Evolutionary conservation across 2,888 invertebrate genomes (phyloP).

Genomic region (Isotomurus palustris): DNA sequence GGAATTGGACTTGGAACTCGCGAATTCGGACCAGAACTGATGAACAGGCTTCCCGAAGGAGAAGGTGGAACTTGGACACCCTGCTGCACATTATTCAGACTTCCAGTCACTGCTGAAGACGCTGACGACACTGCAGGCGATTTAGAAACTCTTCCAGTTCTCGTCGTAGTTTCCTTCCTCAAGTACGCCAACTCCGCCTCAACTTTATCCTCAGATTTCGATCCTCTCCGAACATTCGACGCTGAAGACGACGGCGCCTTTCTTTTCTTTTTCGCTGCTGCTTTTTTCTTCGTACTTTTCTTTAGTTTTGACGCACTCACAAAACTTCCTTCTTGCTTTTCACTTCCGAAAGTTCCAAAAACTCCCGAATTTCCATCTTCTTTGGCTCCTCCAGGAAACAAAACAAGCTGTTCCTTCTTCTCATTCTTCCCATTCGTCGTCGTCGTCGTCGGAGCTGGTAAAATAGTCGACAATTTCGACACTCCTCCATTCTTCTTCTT

Average conservation of each 20-base stretch:
- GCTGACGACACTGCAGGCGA: constrained; percentile 16
- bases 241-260: neutral
- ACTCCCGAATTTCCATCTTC: neutral
- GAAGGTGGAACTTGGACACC: constrained; percentile 4
- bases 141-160: constrained; percentile 33
- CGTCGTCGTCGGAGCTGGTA: too few species aligned
- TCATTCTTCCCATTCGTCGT: too few species aligned
- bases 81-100: neutral
- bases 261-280: constrained; percentile 12
- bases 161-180: constrained; percentile 37
- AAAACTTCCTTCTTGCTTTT: too few species aligned
- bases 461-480: too few species aligned
- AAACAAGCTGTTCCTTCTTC: too few species aligned
- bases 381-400: too few species aligned
- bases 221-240: neutral
- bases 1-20: constrained; percentile 13
- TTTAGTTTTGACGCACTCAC: too few species aligned
- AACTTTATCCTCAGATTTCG: constrained; percentile 19
- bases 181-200: constrained; percentile 34
- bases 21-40: constrained; percentile 6
- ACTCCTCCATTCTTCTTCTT: too few species aligned
- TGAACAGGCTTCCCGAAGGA: neutral
- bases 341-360: too few species aligned
- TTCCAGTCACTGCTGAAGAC: neutral
- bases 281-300: constrained; percentile 19